Conservation (phyloP, 1,140 invertebrate species). For the Drosophila lacertosa region DNA sequence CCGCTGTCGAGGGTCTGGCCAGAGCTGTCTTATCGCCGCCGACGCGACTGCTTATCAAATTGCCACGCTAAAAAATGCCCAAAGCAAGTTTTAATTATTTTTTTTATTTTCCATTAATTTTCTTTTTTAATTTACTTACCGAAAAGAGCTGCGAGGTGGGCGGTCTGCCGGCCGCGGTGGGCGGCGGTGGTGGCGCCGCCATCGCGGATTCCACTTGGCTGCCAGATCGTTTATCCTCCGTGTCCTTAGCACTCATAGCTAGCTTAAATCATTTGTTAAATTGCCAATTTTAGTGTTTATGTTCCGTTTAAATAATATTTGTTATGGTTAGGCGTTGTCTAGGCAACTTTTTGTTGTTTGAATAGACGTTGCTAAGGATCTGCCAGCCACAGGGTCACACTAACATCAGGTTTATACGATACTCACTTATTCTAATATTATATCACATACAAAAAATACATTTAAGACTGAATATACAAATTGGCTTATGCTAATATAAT, state of each 20-base stretch:
- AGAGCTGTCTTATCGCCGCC: constrained; percentile 63
- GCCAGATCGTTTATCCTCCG: not conserved
- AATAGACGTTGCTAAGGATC: constrained; percentile 4
- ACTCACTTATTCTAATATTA: not conserved
- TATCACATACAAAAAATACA: too few relatives aligned
- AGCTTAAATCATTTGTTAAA: not conserved
- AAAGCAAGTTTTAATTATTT: too few relatives aligned
- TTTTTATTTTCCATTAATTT: not conserved
- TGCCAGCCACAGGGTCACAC: not conserved
- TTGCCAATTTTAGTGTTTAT: not conserved
- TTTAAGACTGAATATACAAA: too few relatives aligned
- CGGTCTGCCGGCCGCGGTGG: constrained; percentile 72
- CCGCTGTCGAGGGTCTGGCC: constrained; percentile 95
- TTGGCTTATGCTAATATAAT: too few relatives aligned
- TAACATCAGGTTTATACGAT: not conserved
- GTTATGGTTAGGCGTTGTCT: constrained; percentile 27
- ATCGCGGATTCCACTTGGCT: not conserved
- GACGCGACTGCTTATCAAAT: constrained; percentile 68
- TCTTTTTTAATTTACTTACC: constrained; percentile 31
- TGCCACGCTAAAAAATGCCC: constrained; percentile 55
- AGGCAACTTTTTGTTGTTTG: constrained; percentile 15
- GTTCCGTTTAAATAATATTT: not conserved
- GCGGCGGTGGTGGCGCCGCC: constrained; percentile 59
- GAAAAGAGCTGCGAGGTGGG: constrained; percentile 78
- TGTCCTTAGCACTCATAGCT: constrained; percentile 37